Base-by-base conservation (phyloP, 2,797 vertebrate genomes). In the Artibeus lituratus region DNA sequence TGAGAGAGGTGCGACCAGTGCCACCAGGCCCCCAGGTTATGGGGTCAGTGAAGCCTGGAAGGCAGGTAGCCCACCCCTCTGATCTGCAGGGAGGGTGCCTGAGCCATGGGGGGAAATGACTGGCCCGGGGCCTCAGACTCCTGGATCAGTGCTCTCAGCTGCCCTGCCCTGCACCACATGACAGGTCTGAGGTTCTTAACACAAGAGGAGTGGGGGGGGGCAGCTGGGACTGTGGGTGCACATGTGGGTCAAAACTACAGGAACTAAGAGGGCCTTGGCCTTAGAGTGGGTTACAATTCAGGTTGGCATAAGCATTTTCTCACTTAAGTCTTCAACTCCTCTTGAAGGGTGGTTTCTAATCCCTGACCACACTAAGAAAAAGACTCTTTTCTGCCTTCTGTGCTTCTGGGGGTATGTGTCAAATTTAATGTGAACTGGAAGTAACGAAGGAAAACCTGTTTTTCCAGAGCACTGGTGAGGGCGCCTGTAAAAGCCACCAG, bases 351-450 rank as follows among this genome's bases (percentile, higher is more conserved):
- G 0, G 3, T 65, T 87, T 82, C 55, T 70, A 59, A 47, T 32
- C 77, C 74, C 59, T 73, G 72, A 10, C 47, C 35, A 53, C 7
- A 9, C 53, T 16, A 80, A 85, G 62, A 87, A 57, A 67, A 65
- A 5, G 39, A 3, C 11, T 15, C 69, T 62, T 82, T 86, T 65
- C 69, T 69, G 70, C n/a, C 74, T 59, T 82, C 24, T 32, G 10
- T 73, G 47, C 35, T 62, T 96, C 80, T 88, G 53, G 85, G 78
- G 3, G 24, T 87, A 24, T 26, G 35, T 39, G 22, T 59, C 18
- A 90, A 67, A 77, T 62, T 94, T 80, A 87, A 69, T 35, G 42
- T 16, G 42, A 78, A 77, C 35, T 51, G 55, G 21, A 85, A 80
- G 35, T 82, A 81, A 84, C 51, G 80, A 57, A 53, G 42, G 55